These are phyloP conservation scores for Anneissia japonica DNA, from an alignment of 35 echinoderm and acorn worm genomes.

Conservation along the genomic window DNA sequence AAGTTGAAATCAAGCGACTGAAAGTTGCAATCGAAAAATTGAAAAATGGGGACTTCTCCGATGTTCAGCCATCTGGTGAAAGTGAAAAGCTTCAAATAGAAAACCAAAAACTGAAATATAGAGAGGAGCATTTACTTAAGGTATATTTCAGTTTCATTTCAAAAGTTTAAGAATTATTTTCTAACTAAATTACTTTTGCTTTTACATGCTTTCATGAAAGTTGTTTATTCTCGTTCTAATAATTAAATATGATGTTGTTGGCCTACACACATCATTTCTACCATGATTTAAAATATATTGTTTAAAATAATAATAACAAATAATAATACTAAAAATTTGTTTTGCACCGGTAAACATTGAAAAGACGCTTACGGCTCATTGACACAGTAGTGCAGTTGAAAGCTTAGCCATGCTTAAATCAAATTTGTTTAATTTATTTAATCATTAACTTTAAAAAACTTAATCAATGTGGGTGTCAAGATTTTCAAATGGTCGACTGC, in stretches of 20 bases:
- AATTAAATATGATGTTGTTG: neutral
- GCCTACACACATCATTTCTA: too few relatives aligned
- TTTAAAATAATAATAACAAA: too few relatives aligned
- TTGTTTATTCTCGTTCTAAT: neutral
- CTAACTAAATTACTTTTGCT: too few relatives aligned
- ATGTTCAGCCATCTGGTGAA: conserved; percentile 20
- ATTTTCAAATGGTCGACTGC: too few relatives aligned
- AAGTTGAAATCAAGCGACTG: conserved; percentile 49
- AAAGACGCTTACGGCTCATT: too few relatives aligned
- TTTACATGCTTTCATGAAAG: conserved; percentile 4
- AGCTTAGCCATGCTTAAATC: too few relatives aligned
- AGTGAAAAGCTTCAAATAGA: conserved; percentile 51
- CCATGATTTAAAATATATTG: neutral
- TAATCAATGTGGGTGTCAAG: too few relatives aligned
- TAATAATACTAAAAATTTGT: too few relatives aligned
- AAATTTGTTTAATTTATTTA: too few relatives aligned
- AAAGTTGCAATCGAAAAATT: conserved; percentile 50
- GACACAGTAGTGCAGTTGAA: too few relatives aligned
- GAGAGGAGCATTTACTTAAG: conserved; percentile 29
- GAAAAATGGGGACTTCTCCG: conserved; percentile 33
- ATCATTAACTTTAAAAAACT: too few relatives aligned
- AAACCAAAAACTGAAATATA: conserved; percentile 83
- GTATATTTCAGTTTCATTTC: neutral
- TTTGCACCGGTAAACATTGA: too few relatives aligned
- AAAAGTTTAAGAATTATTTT: neutral